Base-by-base conservation (phyloP, 2,797 vertebrate genomes). In the Mico argentatus region DNA sequence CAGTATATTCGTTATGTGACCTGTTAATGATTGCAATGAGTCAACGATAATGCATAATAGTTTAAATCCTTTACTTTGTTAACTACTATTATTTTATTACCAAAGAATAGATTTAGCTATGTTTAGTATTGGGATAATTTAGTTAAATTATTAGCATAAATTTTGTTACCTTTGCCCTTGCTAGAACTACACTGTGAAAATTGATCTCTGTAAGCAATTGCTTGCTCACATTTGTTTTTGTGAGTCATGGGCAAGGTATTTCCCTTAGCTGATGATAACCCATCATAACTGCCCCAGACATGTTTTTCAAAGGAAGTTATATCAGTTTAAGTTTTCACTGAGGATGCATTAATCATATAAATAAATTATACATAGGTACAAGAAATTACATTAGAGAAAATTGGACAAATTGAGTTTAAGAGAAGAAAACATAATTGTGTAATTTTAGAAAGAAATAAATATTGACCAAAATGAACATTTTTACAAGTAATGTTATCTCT, bases 401-500 rank as follows among this genome's bases (percentile, higher is more conserved):
- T 64, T 95, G 95, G 59, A 93, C 72, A 97, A 98, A 97, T 95
- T 95, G 86, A 96, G 89, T 97, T 97, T 94, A 97, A 81, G 12
- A 97, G 39, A 57, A 46, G 95, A 95, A 98, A 95, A 91, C 61
- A 85, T 48, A 73, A 80, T 80, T 89, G 70, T 44, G 20, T 79
- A 84, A 94, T 98, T 98, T 98, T 96, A 93, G 44, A 39, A 98
- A 97, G 97, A 72, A 97, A 96, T 97, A 94, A 46, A 33, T 86
- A 94, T 12, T 20, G 79, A 89, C 22, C 84, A 90, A 91, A 96
- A 55, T 5, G 0, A 36, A 92, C 89, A 85, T 11, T 7, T 50
- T 44, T 84, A 84, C 73, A 96, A 97, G 92, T 95, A 97, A 96
- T 94, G 89, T 88, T 97, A 95, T 98, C 97, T 97, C 96, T 98